Evolutionary conservation across 2,888 invertebrate species (phyloP).

Genomic region (Tinea semifulvella): DNA sequence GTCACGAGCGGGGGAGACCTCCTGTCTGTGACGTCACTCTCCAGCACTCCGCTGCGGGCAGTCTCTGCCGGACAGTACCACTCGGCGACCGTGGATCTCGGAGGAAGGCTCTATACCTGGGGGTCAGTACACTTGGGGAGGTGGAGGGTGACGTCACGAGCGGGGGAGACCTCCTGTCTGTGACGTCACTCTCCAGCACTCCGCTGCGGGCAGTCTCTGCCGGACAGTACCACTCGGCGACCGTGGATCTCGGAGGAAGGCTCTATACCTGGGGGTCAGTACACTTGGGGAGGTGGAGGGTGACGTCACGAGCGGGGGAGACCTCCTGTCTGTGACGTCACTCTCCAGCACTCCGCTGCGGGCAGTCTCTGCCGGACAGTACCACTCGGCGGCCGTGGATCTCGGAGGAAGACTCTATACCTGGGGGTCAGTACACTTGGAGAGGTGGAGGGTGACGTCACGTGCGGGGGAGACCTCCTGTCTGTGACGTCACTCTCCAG

Average conservation of each 20-base stretch:
- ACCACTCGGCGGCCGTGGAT: constrained; percentile 87
- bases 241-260: constrained; percentile 78
- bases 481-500: constrained; percentile 67
- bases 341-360: constrained; percentile 71
- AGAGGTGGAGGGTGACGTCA: constrained; percentile 70
- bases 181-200: constrained; percentile 68
- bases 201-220: constrained; percentile 76
- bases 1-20: constrained; percentile 71
- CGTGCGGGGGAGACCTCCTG: constrained; percentile 72
- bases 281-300: constrained; percentile 69
- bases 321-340: constrained; percentile 69
- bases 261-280: constrained; percentile 83
- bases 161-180: constrained; percentile 72
- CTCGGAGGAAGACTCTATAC: constrained; percentile 82
- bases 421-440: constrained; percentile 79
- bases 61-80: constrained; percentile 92
- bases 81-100: constrained; percentile 80
- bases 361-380: constrained; percentile 84
- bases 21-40: constrained; percentile 67
- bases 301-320: constrained; percentile 70
- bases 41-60: constrained; percentile 71
- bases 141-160: constrained; percentile 70
- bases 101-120: constrained; percentile 88
- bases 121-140: constrained; percentile 72
- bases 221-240: constrained; percentile 92